Conservation (phyloP, 2,797 vertebrate species). For the Sternotherus odoratus region DNA sequence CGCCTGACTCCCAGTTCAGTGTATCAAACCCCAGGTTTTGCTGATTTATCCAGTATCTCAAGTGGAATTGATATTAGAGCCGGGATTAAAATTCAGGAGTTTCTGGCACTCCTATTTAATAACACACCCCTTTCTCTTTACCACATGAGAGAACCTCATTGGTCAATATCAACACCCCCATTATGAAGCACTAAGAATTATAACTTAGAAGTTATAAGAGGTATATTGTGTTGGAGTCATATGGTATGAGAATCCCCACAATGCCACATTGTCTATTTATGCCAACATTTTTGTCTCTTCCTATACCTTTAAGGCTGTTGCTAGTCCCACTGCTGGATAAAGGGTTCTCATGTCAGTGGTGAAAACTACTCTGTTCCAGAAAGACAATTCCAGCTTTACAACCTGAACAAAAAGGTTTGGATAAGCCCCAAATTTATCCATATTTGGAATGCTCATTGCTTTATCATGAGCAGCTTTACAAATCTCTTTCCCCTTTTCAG, state of each 20-base stretch:
- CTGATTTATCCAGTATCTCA: not conserved
- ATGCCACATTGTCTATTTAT: not conserved
- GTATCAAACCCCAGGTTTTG: not conserved
- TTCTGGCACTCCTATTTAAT: not conserved
- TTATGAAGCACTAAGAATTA: not conserved
- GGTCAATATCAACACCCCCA: not conserved
- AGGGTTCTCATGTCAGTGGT: not conserved
- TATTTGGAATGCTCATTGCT: not conserved
- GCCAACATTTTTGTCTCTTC: not conserved
- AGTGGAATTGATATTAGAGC: not conserved
- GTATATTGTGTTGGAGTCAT: not conserved
- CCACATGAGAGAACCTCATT: not conserved
- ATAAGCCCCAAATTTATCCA: not conserved
- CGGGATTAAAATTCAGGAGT: not conserved
- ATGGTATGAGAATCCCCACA: not conserved
- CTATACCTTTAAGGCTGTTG: not conserved
- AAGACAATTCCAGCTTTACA: not conserved
- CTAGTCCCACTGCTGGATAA: not conserved
- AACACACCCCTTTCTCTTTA: not conserved
- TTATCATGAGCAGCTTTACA: constrained; percentile 15
- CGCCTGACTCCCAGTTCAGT: not conserved
- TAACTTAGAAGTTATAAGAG: not conserved
- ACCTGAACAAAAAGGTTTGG: not conserved
- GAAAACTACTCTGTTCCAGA: not conserved
- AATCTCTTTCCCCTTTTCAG: constrained; percentile 31